Evolutionary conservation across 2,888 invertebrate genomes (phyloP), one percentile per base, ranked within the genome.

Genomic region (Hirtodrosophila cameraria): DNA sequence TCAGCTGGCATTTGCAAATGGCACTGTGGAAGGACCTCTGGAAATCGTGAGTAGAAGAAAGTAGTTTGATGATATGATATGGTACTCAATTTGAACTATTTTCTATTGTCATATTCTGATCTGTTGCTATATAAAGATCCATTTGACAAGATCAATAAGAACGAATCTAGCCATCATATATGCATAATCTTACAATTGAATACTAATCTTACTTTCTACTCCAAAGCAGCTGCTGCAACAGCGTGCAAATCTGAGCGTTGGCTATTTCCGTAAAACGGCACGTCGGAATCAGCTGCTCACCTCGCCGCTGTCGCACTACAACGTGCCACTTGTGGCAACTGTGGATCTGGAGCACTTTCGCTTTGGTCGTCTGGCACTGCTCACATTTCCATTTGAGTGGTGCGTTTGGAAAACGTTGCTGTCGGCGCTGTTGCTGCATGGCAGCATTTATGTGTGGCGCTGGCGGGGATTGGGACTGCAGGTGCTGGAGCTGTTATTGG

Each of bases 291-390:
- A 31, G 1, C 11, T 66, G 3, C 60, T 75, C 7, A 86, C 72
- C 30, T 50, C 84, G 0, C 70, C 88, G 2, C 38, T 72, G 13
- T 73, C 73, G 0, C 75, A 87, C 39, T 86, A 80, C 38, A 82
- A 86, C 36, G 71, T 69, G 2, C 50, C 63, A 0, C 49, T 84
- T 39, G 78, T 87, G 46, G 68, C 70, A 4, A 70, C 60, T 3
- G 36, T 87, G 35, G 52, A 50, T 13, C n/a, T 43, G 3, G 52
- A 65, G 1, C 49, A 65, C 4, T 76, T 80, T 23, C 63, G 54
- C 3, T 49, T 78, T 1, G 50, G 66, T 0, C 50, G 71, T 0
- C 46, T 78, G n/a, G 62, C 70, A 3, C 20, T 74, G 27, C 54
- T 86, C 0, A 41, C 57, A 2, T 82, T 72, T 33, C 86, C 86